Evolutionary conservation across 2,797 vertebrate species (phyloP), one percentile per base, ranked within the genome.

Genomic region (Spinus olivaceus): DNA sequence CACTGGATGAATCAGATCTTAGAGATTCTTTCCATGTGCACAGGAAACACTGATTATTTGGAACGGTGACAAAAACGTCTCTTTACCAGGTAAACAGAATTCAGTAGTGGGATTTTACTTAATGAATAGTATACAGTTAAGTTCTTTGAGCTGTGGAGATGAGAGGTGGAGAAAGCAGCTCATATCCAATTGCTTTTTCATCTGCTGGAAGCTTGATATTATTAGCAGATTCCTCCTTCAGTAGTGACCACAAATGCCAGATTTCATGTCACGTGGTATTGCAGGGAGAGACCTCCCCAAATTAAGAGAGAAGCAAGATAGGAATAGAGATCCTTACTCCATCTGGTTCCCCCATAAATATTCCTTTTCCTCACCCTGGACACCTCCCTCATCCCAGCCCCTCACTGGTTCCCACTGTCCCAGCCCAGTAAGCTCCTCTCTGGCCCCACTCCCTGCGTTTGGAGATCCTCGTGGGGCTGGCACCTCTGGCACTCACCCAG

Each of bases 41-140:
- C 80, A 94, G 96, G 89, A 92, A 96, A 73, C 67, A 80, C 80
- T 25, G 2, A 94, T 94, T 96, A 94, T 90, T 88, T 92, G 80
- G 80, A 96, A 71, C 12, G 46, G 66, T 69, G 85, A 81, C 90
- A 80, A 74, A 91, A 94, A 77, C 28, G 10, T 33, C 41, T 88
- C 47, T 92, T 78, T 77, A 77, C 51, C 85, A 77, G 77, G 91
- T 96, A 95, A 95, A 96, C 77, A 91, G 92, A 79, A 94, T 92
- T 90, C 60, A 82, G 64, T 60, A 67, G 39, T 84, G 53, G 70
- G 74, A 73, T 94, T 94, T 95, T 86, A 91, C 53, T 90, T 92
- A 88, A 94, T 91, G 79, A 94, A 47, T 67, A 71, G 64, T 44
- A 73, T 65, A 76, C 33, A 64, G 49, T 76, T 88, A 84, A 91